Evolutionary conservation across 2,797 vertebrate species (phyloP), one percentile per base, ranked within the genome.

Genomic region (Rhadinocentrus ornatus): DNA sequence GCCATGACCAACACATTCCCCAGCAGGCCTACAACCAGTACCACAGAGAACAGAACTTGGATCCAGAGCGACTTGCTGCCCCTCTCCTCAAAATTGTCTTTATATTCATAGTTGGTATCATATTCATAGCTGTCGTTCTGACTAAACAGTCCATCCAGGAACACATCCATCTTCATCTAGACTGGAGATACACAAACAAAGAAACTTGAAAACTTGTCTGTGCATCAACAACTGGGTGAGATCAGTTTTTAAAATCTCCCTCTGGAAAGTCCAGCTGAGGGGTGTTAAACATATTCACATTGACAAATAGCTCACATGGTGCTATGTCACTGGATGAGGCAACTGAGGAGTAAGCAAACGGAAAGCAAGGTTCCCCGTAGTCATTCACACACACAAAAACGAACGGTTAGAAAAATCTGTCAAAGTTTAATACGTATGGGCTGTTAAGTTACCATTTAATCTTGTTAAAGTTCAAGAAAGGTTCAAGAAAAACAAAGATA

Each of bases 1-100:
- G 15, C 66, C 1, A 93, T 80, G 52, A 96, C 91, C 0, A 95
- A 73, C 0, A 69, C 75, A 0, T 96, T 96, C 9, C 94, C 95
- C 59, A 93, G 73, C 4, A 96, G 75, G 3, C 96, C 95, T 1
- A 94, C 8, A 1, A 92, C 1, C 31, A 96, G 54, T 27, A 91
- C 83, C n/a, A 93, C 0, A 2, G 82, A 65, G 62, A 93, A 95
- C 61, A 96, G 53, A 0, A 83, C 2, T 0, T 92, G 89, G 50
- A 94, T 58, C 77, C 92, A 88, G 66, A 88, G 50, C 0, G 41
- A 22, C 35, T 80, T n/a, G 1, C 22, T 16, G 9, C 11, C 24
- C 3, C 3, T 18, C 0, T 26, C 0, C 1, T 16, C 53, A 1
- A 2, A 1, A 0, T 88, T 78, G 0, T 80, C 88, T 0, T 56